Evolutionary conservation across 2,113 vertebrate species (phyloP), one percentile per base, ranked within the genome.

Genomic region (Callocephalon fimbriatum): DNA sequence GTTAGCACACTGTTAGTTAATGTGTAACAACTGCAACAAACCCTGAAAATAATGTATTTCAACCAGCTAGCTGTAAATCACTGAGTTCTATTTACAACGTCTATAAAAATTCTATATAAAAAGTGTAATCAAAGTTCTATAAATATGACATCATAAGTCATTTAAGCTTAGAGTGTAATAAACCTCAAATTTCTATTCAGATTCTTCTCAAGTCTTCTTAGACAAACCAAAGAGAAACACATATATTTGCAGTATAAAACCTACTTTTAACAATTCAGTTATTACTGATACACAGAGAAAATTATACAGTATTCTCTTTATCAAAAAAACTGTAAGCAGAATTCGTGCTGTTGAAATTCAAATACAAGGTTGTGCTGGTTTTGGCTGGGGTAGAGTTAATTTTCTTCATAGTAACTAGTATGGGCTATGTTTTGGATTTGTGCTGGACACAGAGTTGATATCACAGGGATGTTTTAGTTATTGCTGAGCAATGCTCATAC

Each of bases 1-100:
- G 84, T 62, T 92, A 89, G 74, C 26, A 78, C 54, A 61, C 62
- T 40, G 23, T 47, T 87, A 76, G 95, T 95, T 98, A 97, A 97
- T 90, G 51, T 79, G 72, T 96, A 96, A 95, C 88, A 81, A 77
- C 61, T 75, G 23, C 51, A 95, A 61, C 35, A 77, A 90, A 76
- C 47, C 11, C 56, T 40, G 38, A 81, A 90, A 91, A 96, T 59
- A 84, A 76, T 6, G 15, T 63, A 62, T 83, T 90, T 72, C 80
- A 84, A 93, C 29, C 19, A 37, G 15, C 13, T n/a, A 67, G 23
- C 40, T 89, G 35, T 42, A 93, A 78, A 48, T 47, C 32, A 67
- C 53, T 20, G 53, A 44, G 26, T 54, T 44, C 11, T 59, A 48
- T 50, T 81, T 59, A 27, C 74, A 88, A 51, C 61, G 5, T 47